Base-by-base conservation (phyloP, 2,113 vertebrate genomes). In the Argyrosomus japonicus region DNA sequence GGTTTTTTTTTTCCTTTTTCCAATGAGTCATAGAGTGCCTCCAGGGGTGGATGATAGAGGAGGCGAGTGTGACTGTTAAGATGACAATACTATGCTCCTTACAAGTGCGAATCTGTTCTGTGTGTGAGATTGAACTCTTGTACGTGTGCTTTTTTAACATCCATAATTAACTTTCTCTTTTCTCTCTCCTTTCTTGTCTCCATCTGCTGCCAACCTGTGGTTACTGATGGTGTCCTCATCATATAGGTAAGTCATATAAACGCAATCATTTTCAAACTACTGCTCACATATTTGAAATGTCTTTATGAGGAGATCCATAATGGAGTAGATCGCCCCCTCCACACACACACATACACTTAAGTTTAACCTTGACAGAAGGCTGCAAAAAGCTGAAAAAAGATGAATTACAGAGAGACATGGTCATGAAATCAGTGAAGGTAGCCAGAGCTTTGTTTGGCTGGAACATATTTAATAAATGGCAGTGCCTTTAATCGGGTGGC, bases 211-310 rank as follows among this genome's bases (percentile, higher is more conserved):
- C 75, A 13, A 67, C 70, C 74, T 17, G 2, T 14, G 2, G 48
- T 27, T 62, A 54, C 68, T 15, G 45, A 81, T 43, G 81, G 19
- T 1, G 45, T 32, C 79, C 60, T 86, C 29, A 2, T 77, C 80
- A 21, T 63, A 62, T 70, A 95, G 94, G 94, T 95, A 90, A 95
- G 94, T 89, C 80, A 68, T 21, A 36, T 69, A 65, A 17, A 65
- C 58, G n/a, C 40, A 79, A 54, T 84, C 48, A 69, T 56, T 79
- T 64, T 53, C 48, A 67, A 18, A 62, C 65, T 53, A 17, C 74
- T 53, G 60, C 48, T 18, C 70, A 54, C 48, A 5, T 79, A n/a
- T 77, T 83, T 68, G 51, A 78, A 75, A 83, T 9, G 63, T 74
- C 77, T 84, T 69, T 2, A 71, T 70, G 79, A 86, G 84, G 73